phyloP scores from a whole-genome alignment of 2,888 invertebrate species.

The Sylvicola cinctus region DNA sequence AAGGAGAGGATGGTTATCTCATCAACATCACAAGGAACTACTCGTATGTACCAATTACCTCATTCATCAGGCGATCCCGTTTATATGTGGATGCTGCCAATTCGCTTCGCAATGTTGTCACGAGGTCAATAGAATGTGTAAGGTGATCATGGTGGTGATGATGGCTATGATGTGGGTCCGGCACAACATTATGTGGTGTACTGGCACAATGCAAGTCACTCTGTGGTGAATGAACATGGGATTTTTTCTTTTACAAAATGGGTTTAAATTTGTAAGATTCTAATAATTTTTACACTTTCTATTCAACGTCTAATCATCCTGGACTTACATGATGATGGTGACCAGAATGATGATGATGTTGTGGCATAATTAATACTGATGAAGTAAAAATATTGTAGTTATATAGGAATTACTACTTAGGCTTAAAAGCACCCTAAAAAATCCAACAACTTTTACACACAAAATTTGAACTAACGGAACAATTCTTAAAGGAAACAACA shows the following conservation, averaged over 20 bases:
- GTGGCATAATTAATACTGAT: constrained; percentile 9
- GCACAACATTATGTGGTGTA: constrained; percentile 10
- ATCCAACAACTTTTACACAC: too few relatives aligned
- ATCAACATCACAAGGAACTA: too few relatives aligned
- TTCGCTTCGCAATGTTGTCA: constrained; percentile 61
- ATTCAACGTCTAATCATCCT: too few relatives aligned
- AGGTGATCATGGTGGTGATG: constrained; percentile 8
- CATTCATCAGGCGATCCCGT: constrained; percentile 53
- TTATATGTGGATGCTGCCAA: constrained; percentile 69
- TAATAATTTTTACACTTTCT: too few relatives aligned
- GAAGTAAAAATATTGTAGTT: too few relatives aligned
- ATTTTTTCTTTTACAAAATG: too few relatives aligned
- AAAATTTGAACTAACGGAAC: too few relatives aligned
- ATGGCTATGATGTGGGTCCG: constrained; percentile 4
- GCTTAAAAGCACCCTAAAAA: too few relatives aligned
- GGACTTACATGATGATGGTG: constrained; percentile 9
- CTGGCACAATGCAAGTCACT: constrained; percentile 14
- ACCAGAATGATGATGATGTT: constrained; percentile 17
- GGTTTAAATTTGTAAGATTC: too few relatives aligned
- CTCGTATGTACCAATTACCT: constrained; percentile 32
- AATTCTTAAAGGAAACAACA: too few relatives aligned
- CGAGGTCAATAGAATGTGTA: constrained; percentile 34
- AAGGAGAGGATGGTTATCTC: constrained; percentile 1
- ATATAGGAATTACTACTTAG: too few relatives aligned
- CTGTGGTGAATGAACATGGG: too few relatives aligned